These are phyloP conservation scores for Orthosia cruda DNA, from an alignment of 2,888 invertebrate genomes.

Conservation along the genomic window DNA sequence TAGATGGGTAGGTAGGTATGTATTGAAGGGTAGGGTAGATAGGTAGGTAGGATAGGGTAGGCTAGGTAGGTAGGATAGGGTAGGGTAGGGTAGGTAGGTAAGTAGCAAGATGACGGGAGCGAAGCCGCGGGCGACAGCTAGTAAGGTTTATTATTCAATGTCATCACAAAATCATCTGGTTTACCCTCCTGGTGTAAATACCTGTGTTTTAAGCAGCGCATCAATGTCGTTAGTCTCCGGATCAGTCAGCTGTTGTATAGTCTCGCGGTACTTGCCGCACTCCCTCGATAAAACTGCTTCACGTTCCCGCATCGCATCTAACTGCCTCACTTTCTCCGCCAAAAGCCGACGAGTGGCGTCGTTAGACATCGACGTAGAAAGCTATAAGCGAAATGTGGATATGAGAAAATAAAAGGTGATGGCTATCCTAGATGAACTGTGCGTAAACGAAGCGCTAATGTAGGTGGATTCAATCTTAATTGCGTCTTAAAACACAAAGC, in stretches of 20 bases:
- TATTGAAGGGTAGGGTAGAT: too few relatives aligned
- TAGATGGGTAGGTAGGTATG: too few relatives aligned
- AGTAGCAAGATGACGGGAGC: too few relatives aligned
- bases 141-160: constrained; percentile 15
- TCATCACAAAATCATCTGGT: too few relatives aligned
- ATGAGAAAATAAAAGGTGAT: constrained; percentile 20
- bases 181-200: constrained; percentile 58
- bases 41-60: too few relatives aligned
- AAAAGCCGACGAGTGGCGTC: constrained; percentile 93
- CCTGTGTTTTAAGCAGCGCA: constrained; percentile 87
- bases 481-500: too few relatives aligned
- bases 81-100: too few relatives aligned
- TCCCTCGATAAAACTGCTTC: constrained; percentile 93
- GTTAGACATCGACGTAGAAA: constrained; percentile 84
- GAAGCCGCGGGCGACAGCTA: too few relatives aligned
- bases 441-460: constrained; percentile 9
- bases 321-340: constrained; percentile 94
- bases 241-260: constrained; percentile 93
- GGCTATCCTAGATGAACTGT: constrained; percentile 10
- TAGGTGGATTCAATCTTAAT: too few relatives aligned
- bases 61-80: too few relatives aligned
- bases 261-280: constrained; percentile 93
- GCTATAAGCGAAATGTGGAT: constrained; percentile 43
- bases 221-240: constrained; percentile 92
- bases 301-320: constrained; percentile 93